Base-by-base conservation (phyloP, 2,113 vertebrate species). In the Hemiprocne comata region DNA sequence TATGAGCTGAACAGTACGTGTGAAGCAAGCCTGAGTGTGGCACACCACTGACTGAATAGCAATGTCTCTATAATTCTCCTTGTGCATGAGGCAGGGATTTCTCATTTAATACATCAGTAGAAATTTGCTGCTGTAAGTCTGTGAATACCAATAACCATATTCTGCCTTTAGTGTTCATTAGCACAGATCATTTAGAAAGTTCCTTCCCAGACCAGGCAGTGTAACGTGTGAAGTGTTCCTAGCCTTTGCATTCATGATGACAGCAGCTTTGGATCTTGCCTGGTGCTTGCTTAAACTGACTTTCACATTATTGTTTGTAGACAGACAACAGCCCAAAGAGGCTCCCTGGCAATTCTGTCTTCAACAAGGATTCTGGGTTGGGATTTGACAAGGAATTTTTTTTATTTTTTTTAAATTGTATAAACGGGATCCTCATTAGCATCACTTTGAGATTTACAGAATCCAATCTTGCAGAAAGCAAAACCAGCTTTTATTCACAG, bases 81-180 rank as follows among this genome's bases (percentile, higher is more conserved):
- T 87, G 78, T 54, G 81, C 65, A 77, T 3, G 33, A 94, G 75
- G 75, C 1, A 0, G 84, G 42, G 36, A 93, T 87, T 96, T 97
- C 81, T 95, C 75, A 94, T 97, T 97, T 96, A 94, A 96, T 94
- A 91, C 78, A 79, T 85, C 42, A 4, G 54, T 85, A 96, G 73
- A 91, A 93, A 89, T 28, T 79, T 86, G 65, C 78, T 84, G 65
- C 69, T 90, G 51, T 31, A 94, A 80, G 69, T 83, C 87, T 89
- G 34, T 3, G 20, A 84, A 91, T 42, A 76, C 16, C 76, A 77
- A 89, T 70, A 75, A 54, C 57, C 17, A 13, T 48, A 88, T n/a
- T 17, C 51, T 3, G 4, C 55, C 51, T 94, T 83, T 76, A 92
- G 85, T 58, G 48, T 60, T 77, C 12, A 66, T 92, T 91, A 93